Evolutionary conservation across 2,113 vertebrate species (phyloP), one percentile per base, ranked within the genome.

Genomic region (Phaethornis superciliosus): DNA sequence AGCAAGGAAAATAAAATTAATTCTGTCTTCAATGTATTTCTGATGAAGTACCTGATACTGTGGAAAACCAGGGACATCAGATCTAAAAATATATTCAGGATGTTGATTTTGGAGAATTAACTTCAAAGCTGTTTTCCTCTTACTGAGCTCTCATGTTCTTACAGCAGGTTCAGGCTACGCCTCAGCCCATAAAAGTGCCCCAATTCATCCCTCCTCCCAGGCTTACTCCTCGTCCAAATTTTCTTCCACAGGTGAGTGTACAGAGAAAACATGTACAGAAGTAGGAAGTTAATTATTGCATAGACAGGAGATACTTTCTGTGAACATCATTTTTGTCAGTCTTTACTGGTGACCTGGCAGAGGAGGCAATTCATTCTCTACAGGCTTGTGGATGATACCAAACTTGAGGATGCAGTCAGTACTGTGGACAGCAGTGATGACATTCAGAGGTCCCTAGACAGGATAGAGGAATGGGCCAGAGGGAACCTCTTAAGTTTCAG

Each of bases 181-280:
- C 98, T 97, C 99, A 99, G 97, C 99, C 98, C 98, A 99, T 99
- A 98, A 99, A 99, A 99, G 99, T 99, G 98, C 99, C 99, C 97
- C 99, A 99, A 98, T 99, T 99, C 98, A 99, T 99, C 96, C 99
- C 99, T 97, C 99, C 99, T 98, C 99, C 99, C 97, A 98, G 99
- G 98, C 98, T 99, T 97, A 99, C 98, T 97, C 99, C 99, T 97
- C 99, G 99, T 95, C 99, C 99, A 97, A 98, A 98, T 98, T 99
- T 98, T 97, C 99, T 99, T 98, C 99, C 99, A 97, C 99, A 99
- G 98, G 99, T 99, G 97, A 98, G 99, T 98, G 33, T 85, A 55
- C 23, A 75, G 56, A 62, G 40, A 88, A 11, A 71, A 80, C 71
- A 30, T 46, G 15, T 72, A 32, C 18, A 8, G 26, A 15, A 58